Evolutionary conservation across 2,797 vertebrate species (phyloP).

Genomic region (Myotis pilosus): DNA sequence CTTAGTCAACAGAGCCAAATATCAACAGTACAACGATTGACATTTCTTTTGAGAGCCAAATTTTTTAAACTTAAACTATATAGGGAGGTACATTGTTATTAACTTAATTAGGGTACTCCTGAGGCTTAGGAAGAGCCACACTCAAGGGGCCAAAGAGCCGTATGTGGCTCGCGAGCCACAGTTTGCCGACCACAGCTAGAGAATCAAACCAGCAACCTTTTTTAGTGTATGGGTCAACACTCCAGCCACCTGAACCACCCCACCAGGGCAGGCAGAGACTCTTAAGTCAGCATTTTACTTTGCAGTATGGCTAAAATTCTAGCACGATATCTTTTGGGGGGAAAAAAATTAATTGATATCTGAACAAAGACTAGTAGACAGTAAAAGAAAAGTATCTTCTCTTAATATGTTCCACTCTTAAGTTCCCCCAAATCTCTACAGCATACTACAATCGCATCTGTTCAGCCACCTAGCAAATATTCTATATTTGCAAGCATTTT

Average conservation of each 20-base stretch:
- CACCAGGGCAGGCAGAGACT: background rate
- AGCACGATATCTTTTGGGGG: background rate
- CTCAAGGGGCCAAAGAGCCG: too few species aligned
- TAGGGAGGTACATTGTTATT: too few species aligned
- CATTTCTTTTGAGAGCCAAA: too few species aligned
- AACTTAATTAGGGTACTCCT: too few species aligned
- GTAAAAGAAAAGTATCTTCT: background rate
- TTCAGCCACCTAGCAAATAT: constrained; percentile 51
- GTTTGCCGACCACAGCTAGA: background rate
- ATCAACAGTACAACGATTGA: too few species aligned
- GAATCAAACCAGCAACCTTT: background rate
- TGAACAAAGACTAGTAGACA: constrained; percentile 3
- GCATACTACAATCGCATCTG: constrained; percentile 40
- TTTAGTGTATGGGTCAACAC: background rate
- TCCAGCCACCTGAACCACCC: background rate
- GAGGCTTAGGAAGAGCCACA: too few species aligned
- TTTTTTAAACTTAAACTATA: too few species aligned
- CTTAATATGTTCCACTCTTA: constrained; percentile 19
- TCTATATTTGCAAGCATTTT: constrained; percentile 60
- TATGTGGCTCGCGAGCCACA: too few species aligned
- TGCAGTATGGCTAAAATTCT: background rate
- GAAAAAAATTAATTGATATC: constrained; percentile 40
- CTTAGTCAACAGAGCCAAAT: too few species aligned
- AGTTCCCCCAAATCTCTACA: constrained; percentile 47
- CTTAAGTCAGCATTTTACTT: background rate